phyloP scores from a whole-genome alignment of 2,113 vertebrate genomes.

The Hepsetus odoe region DNA sequence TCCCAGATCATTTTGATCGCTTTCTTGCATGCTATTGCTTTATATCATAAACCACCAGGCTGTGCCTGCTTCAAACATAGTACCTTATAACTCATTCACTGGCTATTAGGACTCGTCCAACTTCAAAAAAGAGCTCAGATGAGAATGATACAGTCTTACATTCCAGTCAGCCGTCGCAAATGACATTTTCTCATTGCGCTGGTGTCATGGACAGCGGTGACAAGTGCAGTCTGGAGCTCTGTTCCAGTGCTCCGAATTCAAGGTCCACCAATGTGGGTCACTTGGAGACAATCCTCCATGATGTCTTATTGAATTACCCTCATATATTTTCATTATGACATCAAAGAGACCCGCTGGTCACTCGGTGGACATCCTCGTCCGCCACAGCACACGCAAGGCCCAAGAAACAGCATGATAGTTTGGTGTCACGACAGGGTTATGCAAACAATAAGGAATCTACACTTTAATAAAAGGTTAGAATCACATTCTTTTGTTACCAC shows the following conservation, averaged over 20 bases:
- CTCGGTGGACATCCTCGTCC: constrained; percentile 71
- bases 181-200: constrained; percentile 43
- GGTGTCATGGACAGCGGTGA: constrained; percentile 59
- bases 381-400: constrained; percentile 52
- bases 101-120: constrained; percentile 28
- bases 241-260: constrained; percentile 65
- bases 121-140: constrained; percentile 50
- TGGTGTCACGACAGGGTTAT: constrained; percentile 72
- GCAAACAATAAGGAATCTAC: constrained; percentile 70
- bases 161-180: constrained; percentile 22
- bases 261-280: constrained; percentile 62
- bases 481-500: constrained; percentile 73
- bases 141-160: constrained; percentile 40
- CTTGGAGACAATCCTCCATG: constrained; percentile 63
- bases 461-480: constrained; percentile 74
- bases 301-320: constrained; percentile 76
- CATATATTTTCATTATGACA: constrained; percentile 78
- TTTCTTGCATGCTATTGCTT: neutral
- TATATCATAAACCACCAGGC: constrained; percentile 7
- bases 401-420: constrained; percentile 71
- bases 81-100: constrained; percentile 41
- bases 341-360: constrained; percentile 72
- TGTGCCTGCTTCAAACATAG: constrained; percentile 33
- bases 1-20: neutral
- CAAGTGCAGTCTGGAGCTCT: constrained; percentile 72